These are phyloP conservation scores for Petrocephalus microphthalmus DNA, from an alignment of 2,113 vertebrate species.

Conservation along the genomic window DNA sequence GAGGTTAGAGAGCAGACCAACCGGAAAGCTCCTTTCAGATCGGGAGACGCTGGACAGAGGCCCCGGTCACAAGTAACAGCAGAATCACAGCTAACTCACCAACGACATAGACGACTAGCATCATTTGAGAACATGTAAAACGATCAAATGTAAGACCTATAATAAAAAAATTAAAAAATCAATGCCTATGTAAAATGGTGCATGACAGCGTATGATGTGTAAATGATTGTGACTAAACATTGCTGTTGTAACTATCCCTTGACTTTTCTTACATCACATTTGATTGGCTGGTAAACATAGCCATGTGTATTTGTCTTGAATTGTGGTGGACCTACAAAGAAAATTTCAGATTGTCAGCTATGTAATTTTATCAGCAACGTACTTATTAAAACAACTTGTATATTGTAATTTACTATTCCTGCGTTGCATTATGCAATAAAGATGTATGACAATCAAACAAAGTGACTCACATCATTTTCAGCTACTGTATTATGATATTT, in stretches of 20 bases:
- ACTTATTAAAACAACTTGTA: not conserved
- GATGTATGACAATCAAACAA: constrained; percentile 1
- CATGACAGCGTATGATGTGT: not conserved
- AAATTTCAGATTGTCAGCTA: not conserved
- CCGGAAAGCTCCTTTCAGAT: not conserved
- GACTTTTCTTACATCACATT: not conserved
- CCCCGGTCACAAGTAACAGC: not conserved
- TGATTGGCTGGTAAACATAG: not conserved
- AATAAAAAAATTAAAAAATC: not conserved
- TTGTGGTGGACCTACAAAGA: not conserved
- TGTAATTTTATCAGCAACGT: not conserved
- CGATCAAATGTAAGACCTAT: not conserved
- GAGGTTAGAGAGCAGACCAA: not conserved
- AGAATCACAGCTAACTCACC: not conserved
- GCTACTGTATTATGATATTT: not conserved
- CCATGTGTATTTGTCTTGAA: not conserved
- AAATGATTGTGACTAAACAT: not conserved
- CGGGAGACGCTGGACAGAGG: not conserved
- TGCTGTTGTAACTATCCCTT: not conserved
- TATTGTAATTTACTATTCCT: not conserved
- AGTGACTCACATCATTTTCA: not conserved
- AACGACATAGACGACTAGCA: not conserved
- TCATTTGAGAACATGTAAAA: not conserved
- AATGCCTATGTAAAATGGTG: not conserved
- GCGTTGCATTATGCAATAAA: not conserved